Evolutionary conservation across 2,113 vertebrate genomes (phyloP).

Genomic region (Arothron firmamentum): DNA sequence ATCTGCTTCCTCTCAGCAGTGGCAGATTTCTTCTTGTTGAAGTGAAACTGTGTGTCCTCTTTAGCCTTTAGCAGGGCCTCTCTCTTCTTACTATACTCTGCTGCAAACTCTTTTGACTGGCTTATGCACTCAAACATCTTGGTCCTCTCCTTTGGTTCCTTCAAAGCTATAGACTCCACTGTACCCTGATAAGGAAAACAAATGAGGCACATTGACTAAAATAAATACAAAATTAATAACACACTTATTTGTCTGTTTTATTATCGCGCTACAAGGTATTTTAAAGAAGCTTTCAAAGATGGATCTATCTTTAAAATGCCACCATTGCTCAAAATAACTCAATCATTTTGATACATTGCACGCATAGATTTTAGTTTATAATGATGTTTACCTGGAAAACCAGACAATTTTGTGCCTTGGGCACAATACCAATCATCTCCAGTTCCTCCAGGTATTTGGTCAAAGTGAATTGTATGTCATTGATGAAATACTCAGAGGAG

Average conservation of each 20-base stretch:
- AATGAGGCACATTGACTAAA: not conserved
- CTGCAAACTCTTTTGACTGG: conserved; percentile 77
- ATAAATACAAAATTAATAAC: not conserved
- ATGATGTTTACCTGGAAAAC: conserved; percentile 86
- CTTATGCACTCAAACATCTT: conserved; percentile 90
- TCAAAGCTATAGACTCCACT: conserved; percentile 91
- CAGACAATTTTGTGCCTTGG: conserved; percentile 87
- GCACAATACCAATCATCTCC: conserved; percentile 83
- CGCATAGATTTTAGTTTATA: not conserved
- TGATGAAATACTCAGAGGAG: conserved; percentile 80
- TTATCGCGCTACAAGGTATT: too few species aligned
- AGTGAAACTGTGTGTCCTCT: conserved; percentile 86
- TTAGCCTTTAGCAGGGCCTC: conserved; percentile 80
- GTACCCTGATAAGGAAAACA: conserved; percentile 76
- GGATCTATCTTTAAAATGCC: too few species aligned
- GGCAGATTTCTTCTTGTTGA: conserved; percentile 85
- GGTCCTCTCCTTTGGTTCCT: conserved; percentile 86
- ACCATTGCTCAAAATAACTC: too few species aligned
- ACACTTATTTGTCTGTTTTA: not conserved
- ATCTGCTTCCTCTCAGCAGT: conserved; percentile 83
- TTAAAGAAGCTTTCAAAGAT: too few species aligned
- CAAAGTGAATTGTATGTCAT: conserved; percentile 71
- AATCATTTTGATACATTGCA: too few species aligned
- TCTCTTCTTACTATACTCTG: conserved; percentile 84
- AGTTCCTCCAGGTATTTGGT: conserved; percentile 78